Evolutionary conservation across 2,797 vertebrate genomes (phyloP), one percentile per base, ranked within the genome.

Genomic region (Coregonus suidteri): DNA sequence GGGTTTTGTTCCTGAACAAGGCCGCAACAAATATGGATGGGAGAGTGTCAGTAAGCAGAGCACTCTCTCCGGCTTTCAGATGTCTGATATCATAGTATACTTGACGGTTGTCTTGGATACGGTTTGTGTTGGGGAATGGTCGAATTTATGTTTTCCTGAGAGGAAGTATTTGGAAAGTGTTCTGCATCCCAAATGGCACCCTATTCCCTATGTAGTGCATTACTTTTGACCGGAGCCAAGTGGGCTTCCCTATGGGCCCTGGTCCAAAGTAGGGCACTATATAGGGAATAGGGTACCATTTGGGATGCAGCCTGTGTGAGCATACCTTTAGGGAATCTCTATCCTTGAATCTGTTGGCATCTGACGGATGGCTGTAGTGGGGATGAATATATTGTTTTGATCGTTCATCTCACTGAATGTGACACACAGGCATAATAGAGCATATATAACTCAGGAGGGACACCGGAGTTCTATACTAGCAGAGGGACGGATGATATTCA

Each of bases 311-410:
- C 41, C 7, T 2, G 41, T 47, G 41, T 47, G 41, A 47, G 41
- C 41, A 47, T 81, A 82, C 85, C 87, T 80, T 85, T 68, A 80
- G 86, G 86, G 86, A 85, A 85, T 91, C 84, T 87, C 85, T 87
- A 86, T 90, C 90, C 87, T 90, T 91, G 83, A 86, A 69, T 81
- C 54, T 70, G 74, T 81, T 81, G 88, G 84, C 81, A 85, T 87
- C 83, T 91, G 89, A 93, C 89, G 85, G 87, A 92, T 93, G 87
- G 82, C 84, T 88, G 84, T 84, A 84, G 84, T 2, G 80, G 82
- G 80, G 90, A 91, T 91, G 88, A 92, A 91, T 91, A 85, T 81
- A 75, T 68, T 56, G 76, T 85, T 87, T 78, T n/a, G 84, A 87
- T 88, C 88, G 88, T 92, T 80, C 83, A 85, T 92, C 91, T 91